Base-by-base conservation (phyloP, 2,113 vertebrate species). In the Hyaena hyaena region DNA sequence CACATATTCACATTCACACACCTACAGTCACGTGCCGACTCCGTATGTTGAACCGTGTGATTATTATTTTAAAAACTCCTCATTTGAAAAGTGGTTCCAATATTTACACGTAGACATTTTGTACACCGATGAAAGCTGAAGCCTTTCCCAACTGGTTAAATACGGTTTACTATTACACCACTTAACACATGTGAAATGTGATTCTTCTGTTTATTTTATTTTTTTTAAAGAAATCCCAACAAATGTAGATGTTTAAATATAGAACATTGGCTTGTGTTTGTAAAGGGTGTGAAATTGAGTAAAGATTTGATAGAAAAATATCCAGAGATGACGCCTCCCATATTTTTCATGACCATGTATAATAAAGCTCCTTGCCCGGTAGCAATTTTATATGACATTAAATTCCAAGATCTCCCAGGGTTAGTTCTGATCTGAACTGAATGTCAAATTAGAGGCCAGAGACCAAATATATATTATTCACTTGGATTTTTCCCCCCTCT, bases 371-470 rank as follows among this genome's bases (percentile, higher is more conserved):
- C 77, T 94, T 84, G 73, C 73, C 82, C 39, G 33, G 77, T 10
- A 87, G 93, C 81, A 86, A 80, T 97, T 96, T 92, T 91, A 95
- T 61, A 82, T 50, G 88, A 91, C 69, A 96, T 95, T 96, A 94
- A 93, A 97, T 95, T 95, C 87, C 80, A 79, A 87, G 33, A 83
- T 90, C 90, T 97, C 88, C 86, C 71, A 90, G 61, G 81, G 68
- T 92, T 96, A 71, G 63, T 95, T 96, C 71, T 95, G 87, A 95
- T 96, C 88, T 96, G 97, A 97, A 88, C 88, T 83, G 94, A 97
- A 97, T 95, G 85, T 87, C 97, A 97, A 98, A 94, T 86, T 82
- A 94, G 82, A 48, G 90, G 79, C 35, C 65, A 97, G 63, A 96
- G 77, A 86, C 63, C 76, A 48, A 61, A 76, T 76, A 82, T 76